Evolutionary conservation across 2,797 vertebrate genomes (phyloP).

Genomic region (Phylloscopus collybita): DNA sequence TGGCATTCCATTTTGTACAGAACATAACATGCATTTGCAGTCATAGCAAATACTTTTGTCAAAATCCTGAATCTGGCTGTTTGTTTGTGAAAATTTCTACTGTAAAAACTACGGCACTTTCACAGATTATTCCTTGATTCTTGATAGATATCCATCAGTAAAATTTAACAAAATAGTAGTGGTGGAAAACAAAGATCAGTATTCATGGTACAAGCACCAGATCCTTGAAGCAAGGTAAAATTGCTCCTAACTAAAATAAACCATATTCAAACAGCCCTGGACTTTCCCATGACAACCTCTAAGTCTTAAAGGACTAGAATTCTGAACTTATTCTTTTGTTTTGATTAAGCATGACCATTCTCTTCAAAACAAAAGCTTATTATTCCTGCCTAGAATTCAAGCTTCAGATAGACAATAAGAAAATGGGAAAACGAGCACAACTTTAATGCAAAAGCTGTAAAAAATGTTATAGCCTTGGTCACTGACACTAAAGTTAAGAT

Average conservation of each 20-base stretch:
- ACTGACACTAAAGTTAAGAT: background rate
- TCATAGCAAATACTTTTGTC: background rate
- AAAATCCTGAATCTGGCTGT: background rate
- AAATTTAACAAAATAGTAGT: background rate
- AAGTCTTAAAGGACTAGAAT: background rate
- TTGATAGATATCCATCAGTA: background rate
- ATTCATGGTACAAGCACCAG: background rate
- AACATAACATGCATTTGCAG: background rate
- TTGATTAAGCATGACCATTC: background rate
- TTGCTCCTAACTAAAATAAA: constrained; percentile 36
- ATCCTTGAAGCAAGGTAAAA: background rate
- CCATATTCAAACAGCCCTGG: background rate
- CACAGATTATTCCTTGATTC: background rate
- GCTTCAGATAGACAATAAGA: background rate
- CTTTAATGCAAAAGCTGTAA: background rate
- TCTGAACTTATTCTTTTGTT: background rate
- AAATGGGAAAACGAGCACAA: background rate
- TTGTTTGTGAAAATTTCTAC: background rate
- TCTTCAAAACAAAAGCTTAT: background rate
- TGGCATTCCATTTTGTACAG: background rate
- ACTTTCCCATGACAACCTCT: constrained; percentile 34
- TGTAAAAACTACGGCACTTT: background rate
- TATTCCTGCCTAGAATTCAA: background rate
- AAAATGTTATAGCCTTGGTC: background rate
- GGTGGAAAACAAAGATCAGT: background rate